A percentile compares a stretch with the other conserved stretches of the same genome.
These are phyloP conservation scores for Rhinopomastus cyanomelas DNA, from an alignment of 2,113 vertebrate genomes.

Conservation along the genomic window DNA sequence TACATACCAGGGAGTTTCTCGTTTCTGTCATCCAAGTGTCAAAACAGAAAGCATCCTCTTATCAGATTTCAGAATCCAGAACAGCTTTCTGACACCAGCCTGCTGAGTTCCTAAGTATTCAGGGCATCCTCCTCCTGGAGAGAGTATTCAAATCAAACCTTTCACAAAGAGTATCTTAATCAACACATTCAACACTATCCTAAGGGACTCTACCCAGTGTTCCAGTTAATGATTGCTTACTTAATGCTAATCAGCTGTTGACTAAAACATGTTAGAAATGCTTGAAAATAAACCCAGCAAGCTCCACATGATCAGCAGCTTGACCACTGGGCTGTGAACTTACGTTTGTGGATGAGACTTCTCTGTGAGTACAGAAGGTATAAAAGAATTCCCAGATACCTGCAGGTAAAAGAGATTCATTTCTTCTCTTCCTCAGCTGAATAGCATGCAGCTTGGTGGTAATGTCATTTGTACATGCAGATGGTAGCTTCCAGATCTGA, in stretches of 20 bases:
- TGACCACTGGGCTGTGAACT: neutral
- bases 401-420: neutral
- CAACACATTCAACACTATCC: neutral
- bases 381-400: neutral
- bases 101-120: neutral
- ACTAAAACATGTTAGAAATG: neutral
- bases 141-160: neutral
- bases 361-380: neutral
- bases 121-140: neutral
- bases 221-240: neutral
- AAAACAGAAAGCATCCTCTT: neutral
- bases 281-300: neutral
- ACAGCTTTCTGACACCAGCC: neutral
- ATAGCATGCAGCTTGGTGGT: neutral
- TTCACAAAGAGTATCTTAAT: constrained; percentile 17
- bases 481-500: neutral
- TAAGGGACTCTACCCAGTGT: neutral
- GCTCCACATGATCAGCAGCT: neutral
- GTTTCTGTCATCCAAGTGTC: neutral
- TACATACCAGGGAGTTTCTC: neutral
- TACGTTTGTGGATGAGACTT: neutral
- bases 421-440: neutral
- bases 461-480: neutral
- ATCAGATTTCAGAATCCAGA: neutral
- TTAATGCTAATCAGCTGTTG: constrained; percentile 2